Evolutionary conservation across 2,888 invertebrate species (phyloP).

Genomic region (Scaptomyza flava): DNA sequence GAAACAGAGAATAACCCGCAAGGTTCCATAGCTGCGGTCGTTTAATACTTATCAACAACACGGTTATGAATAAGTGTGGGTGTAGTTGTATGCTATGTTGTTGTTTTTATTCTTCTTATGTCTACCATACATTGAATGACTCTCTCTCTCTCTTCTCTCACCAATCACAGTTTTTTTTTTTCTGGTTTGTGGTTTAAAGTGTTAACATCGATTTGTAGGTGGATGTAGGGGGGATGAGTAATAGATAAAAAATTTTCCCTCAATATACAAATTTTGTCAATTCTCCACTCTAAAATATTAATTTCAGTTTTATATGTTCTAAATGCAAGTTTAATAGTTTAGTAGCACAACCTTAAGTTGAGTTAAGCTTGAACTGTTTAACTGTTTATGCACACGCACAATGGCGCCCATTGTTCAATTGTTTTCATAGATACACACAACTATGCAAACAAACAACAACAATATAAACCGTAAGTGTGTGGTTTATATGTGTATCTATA

Average conservation of each 20-base stretch:
- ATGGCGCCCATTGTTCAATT: conserved; percentile 49
- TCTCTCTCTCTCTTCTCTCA: background rate
- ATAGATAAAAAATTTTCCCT: too few relatives aligned
- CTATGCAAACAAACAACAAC: conserved; percentile 2
- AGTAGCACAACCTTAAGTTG: background rate
- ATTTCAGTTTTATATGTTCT: background rate
- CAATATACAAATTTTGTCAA: too few relatives aligned
- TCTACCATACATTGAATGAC: background rate
- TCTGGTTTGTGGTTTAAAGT: conserved; percentile 12
- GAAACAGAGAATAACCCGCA: conserved; percentile 32
- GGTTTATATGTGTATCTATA: conserved; percentile 17
- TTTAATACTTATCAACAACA: conserved; percentile 37
- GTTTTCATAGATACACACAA: conserved; percentile 43
- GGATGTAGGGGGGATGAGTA: too few relatives aligned
- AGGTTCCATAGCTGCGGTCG: conserved; percentile 24
- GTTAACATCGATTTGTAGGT: conserved; percentile 23
- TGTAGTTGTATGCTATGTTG: conserved; percentile 1
- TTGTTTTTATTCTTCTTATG: conserved; percentile 5
- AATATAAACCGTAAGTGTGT: conserved; percentile 4
- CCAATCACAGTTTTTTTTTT: background rate
- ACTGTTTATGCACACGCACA: conserved; percentile 42
- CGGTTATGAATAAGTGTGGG: conserved; percentile 10
- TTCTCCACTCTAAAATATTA: too few relatives aligned
- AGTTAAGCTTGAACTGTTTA: conserved; percentile 4
- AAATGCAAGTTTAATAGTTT: background rate